Conservation (phyloP, 2,888 invertebrate genomes). For the Augiades crinisus region DNA sequence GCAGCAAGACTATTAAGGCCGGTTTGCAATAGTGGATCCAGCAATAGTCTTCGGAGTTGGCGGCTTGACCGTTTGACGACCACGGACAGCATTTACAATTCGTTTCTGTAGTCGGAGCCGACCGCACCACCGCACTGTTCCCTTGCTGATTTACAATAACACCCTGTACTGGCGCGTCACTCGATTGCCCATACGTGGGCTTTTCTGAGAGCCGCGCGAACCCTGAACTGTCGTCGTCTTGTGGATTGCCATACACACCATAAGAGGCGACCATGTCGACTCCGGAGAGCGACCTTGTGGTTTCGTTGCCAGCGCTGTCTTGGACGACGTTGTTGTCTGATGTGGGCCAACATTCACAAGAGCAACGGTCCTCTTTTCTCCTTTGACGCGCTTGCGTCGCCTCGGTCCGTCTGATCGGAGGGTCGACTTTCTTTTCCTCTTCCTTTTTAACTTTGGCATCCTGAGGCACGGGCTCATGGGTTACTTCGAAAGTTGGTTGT, state of each 20-base stretch:
- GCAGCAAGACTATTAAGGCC: slow-evolving; percentile 73
- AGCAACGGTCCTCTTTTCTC: slow-evolving; percentile 74
- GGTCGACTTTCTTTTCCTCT: slow-evolving; percentile 70
- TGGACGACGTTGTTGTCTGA: slow-evolving; percentile 66
- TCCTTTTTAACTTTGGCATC: slow-evolving; percentile 76
- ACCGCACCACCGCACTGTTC: slow-evolving; percentile 71
- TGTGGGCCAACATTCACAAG: slow-evolving; percentile 78
- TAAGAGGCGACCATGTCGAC: slow-evolving; percentile 79
- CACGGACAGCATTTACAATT: slow-evolving; percentile 65
- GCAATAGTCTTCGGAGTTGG: slow-evolving; percentile 74
- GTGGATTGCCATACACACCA: slow-evolving; percentile 75
- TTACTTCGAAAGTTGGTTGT: slow-evolving; percentile 63
- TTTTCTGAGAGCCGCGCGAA: slow-evolving; percentile 71
- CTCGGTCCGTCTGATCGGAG: slow-evolving; percentile 54
- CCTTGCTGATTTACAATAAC: slow-evolving; percentile 79
- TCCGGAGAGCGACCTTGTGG: slow-evolving; percentile 70
- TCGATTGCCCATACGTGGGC: slow-evolving; percentile 62
- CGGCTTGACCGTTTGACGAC: slow-evolving; percentile 57
- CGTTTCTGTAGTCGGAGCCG: slow-evolving; percentile 47
- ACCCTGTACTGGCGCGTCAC: slow-evolving; percentile 72
- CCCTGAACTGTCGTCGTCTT: slow-evolving; percentile 74
- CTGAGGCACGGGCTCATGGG: slow-evolving; percentile 62
- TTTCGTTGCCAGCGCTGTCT: slow-evolving; percentile 60
- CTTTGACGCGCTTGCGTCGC: slow-evolving; percentile 63
- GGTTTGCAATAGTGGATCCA: slow-evolving; percentile 80